Conservation (phyloP, 1,140 invertebrate species). For the Camponotus pennsylvanicus region DNA sequence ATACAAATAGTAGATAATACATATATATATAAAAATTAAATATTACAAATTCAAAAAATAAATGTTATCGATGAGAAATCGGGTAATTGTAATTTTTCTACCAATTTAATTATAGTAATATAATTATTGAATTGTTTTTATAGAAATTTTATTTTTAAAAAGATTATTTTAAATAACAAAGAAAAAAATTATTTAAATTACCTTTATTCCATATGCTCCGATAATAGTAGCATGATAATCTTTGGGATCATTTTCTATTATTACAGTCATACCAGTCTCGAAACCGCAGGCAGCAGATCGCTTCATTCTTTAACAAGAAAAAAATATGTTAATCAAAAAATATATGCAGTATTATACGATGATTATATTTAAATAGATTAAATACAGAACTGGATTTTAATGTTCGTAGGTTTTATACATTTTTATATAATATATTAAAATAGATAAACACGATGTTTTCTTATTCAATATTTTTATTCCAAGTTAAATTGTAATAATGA, state of each 20-base stretch:
- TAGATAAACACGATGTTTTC: too few relatives aligned
- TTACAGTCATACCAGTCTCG: slow-evolving; percentile 87
- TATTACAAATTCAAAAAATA: too few relatives aligned
- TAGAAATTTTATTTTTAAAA: too few relatives aligned
- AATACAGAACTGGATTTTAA: neutral
- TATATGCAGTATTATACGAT: neutral
- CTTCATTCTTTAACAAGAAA: slow-evolving; percentile 17
- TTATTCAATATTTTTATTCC: neutral
- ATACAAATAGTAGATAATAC: too few relatives aligned
- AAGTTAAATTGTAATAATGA: neutral
- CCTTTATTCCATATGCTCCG: slow-evolving; percentile 74
- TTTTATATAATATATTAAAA: slow-evolving; percentile 2
- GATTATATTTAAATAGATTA: neutral
- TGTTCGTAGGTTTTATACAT: neutral
- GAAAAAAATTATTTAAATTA: slow-evolving; percentile 49
- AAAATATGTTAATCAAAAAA: neutral
- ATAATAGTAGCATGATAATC: slow-evolving; percentile 77
- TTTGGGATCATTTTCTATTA: slow-evolving; percentile 84
- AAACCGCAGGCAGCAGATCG: slow-evolving; percentile 87
- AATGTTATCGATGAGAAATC: too few relatives aligned
- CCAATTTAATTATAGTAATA: too few relatives aligned
- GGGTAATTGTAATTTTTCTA: too few relatives aligned
- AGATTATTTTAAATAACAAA: neutral
- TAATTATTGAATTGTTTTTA: too few relatives aligned
- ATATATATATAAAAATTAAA: too few relatives aligned